Evolutionary conservation across 1,140 invertebrate species (phyloP), one percentile per base, ranked within the genome.

Genomic region (Leguminivora glycinivorella): DNA sequence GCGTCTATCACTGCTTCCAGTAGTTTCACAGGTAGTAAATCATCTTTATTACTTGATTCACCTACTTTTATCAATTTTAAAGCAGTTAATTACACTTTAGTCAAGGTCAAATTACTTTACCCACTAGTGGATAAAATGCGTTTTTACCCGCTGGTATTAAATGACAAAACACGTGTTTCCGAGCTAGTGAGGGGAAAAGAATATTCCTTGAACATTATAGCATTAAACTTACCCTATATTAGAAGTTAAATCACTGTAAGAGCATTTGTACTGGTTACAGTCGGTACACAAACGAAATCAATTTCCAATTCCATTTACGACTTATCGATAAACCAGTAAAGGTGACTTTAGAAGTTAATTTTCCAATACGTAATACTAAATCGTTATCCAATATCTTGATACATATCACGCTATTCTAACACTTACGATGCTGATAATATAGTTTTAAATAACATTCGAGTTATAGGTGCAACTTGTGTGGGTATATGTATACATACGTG

Each of bases 401-500:
- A 22, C 47, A 22, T 52, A 52, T 22, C 47, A 52, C 4, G 47
- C 47, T 52, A 52, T 22, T 22, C 10, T 52, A 6, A 52, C 47
- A 19, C 47, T 52, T 52, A 52, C 9, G 17, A 9, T 9, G 2
- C 1, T 52, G 7, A 52, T 1, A 2, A 10, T 52, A 52, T 7
- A 52, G 47, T 52, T 22, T 9, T 6, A 52, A 52, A 52, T 52
- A 52, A 3, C 5, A 6, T 52, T 22, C 6, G 4, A 52, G 17
- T 22, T 52, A 10, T 2, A 17, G 19, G 19, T 22, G 7, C 1
- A 34, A 6, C 56, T 25, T 60, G 22, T 60, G 56, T 60, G 22
- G 25, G 26, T 63, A 17, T 31, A 17, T 31, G n/a, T 76, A 68
- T 69, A 69, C 70, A 74, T 66, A 56, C 66, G 72, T 74, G 58